phyloP scores from a whole-genome alignment of 1,140 invertebrate genomes.

The Drosophila trapezifrons region DNA sequence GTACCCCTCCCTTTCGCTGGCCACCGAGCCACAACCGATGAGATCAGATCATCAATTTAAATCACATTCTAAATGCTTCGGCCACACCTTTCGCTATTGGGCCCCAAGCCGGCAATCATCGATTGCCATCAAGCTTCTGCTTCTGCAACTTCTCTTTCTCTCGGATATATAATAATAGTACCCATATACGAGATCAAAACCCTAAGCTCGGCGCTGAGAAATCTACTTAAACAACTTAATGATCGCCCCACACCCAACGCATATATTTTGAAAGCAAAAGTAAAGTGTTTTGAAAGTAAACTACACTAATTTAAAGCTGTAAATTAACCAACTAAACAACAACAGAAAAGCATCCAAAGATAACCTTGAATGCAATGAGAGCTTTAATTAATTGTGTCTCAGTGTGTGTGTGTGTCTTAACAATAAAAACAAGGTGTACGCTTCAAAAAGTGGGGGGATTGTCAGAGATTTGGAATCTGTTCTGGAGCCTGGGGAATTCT shows the following conservation, averaged over 20 bases:
- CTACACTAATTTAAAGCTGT: slow-evolving; percentile 82
- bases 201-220: slow-evolving; percentile 28
- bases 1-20: not conserved
- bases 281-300: slow-evolving; percentile 82
- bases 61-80: slow-evolving; percentile 43
- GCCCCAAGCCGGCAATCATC: slow-evolving; percentile 39
- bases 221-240: slow-evolving; percentile 64
- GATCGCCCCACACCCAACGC: slow-evolving; percentile 71
- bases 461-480: slow-evolving; percentile 10
- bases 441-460: slow-evolving; percentile 19
- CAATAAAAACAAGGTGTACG: slow-evolving; percentile 66
- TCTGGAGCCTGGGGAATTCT: slow-evolving; percentile 7
- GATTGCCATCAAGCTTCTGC: slow-evolving; percentile 37
- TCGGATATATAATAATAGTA: slow-evolving; percentile 1
- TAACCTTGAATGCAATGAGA: slow-evolving; percentile 82
- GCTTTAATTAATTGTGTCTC: slow-evolving; percentile 75
- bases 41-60: slow-evolving; percentile 53
- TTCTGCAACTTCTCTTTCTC: slow-evolving; percentile 36
- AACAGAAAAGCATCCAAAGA: slow-evolving; percentile 42
- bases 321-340: slow-evolving; percentile 80
- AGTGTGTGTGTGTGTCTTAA: slow-evolving; percentile 8
- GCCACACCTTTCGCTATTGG: slow-evolving; percentile 35
- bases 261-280: slow-evolving; percentile 82
- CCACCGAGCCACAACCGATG: slow-evolving; percentile 11
- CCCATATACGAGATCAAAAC: slow-evolving; percentile 21